Conservation (phyloP, 2,113 vertebrate genomes). For the Saccopteryx leptura region DNA sequence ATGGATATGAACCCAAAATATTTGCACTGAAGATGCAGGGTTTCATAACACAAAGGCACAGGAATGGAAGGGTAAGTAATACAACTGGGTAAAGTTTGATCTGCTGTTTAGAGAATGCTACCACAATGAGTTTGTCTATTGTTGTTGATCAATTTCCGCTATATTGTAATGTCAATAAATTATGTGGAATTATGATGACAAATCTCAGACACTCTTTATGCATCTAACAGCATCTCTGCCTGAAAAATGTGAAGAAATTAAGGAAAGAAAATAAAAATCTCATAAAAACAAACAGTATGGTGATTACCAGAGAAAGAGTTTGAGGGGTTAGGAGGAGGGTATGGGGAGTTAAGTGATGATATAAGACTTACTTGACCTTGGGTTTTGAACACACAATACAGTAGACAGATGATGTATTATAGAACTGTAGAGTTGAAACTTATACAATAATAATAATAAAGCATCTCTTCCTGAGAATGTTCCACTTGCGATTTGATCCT, state of each 20-base stretch:
- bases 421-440: not conserved
- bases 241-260: not conserved
- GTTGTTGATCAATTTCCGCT: not conserved
- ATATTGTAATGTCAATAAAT: not conserved
- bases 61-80: not conserved
- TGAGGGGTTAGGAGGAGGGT: not conserved
- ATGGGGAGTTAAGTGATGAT: not conserved
- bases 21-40: not conserved
- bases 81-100: not conserved
- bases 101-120: not conserved
- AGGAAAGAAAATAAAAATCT: not conserved
- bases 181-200: not conserved
- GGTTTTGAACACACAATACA: not conserved
- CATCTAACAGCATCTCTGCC: not conserved
- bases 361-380: not conserved
- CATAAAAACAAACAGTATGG: not conserved
- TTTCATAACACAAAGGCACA: not conserved
- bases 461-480: not conserved
- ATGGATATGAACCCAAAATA: not conserved
- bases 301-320: not conserved
- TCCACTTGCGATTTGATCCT: constrained; percentile 7
- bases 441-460: not conserved
- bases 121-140: not conserved
- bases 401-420: not conserved
- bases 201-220: not conserved